Evolutionary conservation across 2,888 invertebrate species (phyloP).

Genomic region (Harpalus rubripes): DNA sequence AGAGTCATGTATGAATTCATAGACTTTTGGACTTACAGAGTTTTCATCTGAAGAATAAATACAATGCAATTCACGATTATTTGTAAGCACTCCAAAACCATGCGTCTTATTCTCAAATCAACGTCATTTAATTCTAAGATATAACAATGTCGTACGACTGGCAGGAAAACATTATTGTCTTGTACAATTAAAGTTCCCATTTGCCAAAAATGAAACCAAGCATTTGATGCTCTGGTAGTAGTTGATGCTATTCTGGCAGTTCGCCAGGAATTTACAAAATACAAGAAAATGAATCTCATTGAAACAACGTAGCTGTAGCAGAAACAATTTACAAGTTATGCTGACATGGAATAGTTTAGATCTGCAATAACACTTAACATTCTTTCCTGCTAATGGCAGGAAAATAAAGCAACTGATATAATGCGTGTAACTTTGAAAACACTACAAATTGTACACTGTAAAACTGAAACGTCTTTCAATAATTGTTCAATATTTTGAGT

Average conservation of each 20-base stretch:
- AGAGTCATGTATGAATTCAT: too few relatives aligned
- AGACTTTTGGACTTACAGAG: too few relatives aligned
- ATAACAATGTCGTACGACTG: too few relatives aligned
- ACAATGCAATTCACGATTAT: too few relatives aligned
- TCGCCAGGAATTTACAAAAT: conserved; percentile 28
- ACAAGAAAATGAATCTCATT: conserved; percentile 36
- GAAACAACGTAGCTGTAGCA: conserved; percentile 17
- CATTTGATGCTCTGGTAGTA: conserved; percentile 28
- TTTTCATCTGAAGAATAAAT: too few relatives aligned
- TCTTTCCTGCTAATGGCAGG: conserved; percentile 11
- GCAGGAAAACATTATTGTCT: conserved; percentile 24
- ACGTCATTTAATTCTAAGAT: too few relatives aligned
- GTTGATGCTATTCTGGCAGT: neutral
- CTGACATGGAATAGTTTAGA: conserved; percentile 22
- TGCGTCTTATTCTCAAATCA: too few relatives aligned
- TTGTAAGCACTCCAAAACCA: too few relatives aligned
- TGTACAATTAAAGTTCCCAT: neutral
- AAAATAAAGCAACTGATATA: neutral
- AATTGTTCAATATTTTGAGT: neutral
- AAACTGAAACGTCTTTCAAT: neutral
- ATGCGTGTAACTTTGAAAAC: neutral
- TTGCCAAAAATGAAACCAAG: conserved; percentile 37
- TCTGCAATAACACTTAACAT: conserved; percentile 29
- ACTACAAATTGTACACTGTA: neutral
- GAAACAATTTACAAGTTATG: conserved; percentile 27